Evolutionary conservation across 2,797 vertebrate genomes (phyloP).

Genomic region (Loris lydekkerianus): DNA sequence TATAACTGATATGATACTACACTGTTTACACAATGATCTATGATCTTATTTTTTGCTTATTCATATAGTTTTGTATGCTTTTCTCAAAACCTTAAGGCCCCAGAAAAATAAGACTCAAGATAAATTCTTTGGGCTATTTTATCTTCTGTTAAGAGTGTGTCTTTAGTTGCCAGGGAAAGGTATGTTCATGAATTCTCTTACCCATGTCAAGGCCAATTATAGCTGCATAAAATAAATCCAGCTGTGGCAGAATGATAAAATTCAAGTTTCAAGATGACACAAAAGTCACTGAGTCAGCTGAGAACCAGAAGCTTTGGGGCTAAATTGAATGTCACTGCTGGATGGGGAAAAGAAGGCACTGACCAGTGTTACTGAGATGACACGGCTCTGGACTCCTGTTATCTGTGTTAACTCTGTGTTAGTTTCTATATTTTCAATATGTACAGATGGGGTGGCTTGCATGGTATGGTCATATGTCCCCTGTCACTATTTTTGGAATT

Average conservation of each 20-base stretch:
- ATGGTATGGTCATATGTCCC: background rate
- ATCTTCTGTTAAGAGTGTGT: background rate
- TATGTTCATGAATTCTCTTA: background rate
- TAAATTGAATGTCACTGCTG: background rate
- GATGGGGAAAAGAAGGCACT: background rate
- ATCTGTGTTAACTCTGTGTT: background rate
- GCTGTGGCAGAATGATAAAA: background rate
- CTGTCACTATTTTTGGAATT: constrained; percentile 9
- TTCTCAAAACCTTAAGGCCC: background rate
- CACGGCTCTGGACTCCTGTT: background rate
- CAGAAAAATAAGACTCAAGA: constrained; percentile 9
- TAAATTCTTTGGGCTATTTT: background rate
- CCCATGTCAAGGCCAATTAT: background rate
- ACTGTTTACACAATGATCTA: background rate
- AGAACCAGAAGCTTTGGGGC: background rate
- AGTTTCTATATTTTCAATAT: background rate
- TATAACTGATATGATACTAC: background rate
- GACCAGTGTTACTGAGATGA: background rate
- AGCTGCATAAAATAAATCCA: background rate
- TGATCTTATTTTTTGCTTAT: background rate
- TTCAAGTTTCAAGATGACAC: constrained; percentile 37
- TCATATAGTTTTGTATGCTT: background rate
- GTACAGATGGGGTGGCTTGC: background rate
- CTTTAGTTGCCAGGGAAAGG: background rate
- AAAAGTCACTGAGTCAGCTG: constrained; percentile 1